Percentiles rank a stretch among this genome's conserved stretches.
phyloP scores from a whole-genome alignment of 2,797 vertebrate species.

The Caiman crocodilus region DNA sequence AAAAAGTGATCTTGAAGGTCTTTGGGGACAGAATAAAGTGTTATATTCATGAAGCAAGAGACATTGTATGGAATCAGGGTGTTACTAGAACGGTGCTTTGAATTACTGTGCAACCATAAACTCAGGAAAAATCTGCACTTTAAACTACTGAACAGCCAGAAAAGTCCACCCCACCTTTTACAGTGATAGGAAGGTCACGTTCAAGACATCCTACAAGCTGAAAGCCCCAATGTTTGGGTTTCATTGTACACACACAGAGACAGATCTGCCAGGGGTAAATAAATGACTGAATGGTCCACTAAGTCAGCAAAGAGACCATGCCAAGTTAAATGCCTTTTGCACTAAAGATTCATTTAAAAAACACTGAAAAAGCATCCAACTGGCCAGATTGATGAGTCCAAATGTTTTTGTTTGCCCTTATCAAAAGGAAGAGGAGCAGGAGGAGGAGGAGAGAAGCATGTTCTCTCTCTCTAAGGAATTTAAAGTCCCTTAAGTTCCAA shows the following conservation, averaged over 20 bases:
- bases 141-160: accelerated
- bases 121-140: neutral
- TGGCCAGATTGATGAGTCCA: neutral
- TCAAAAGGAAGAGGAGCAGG: neutral
- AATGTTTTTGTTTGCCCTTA: neutral
- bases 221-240: neutral
- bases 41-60: conserved; percentile 11
- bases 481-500: neutral
- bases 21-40: too few relatives aligned
- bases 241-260: neutral
- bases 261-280: neutral
- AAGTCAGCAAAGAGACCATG: neutral
- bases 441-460: neutral
- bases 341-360: conserved; percentile 16
- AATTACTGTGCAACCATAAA: neutral
- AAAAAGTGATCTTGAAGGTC: too few relatives aligned
- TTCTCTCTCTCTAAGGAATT: neutral
- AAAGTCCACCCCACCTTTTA: neutral
- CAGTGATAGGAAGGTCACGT: neutral
- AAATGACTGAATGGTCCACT: too few relatives aligned
- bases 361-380: neutral
- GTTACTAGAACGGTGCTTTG: neutral
- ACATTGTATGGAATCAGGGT: neutral
- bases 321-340: conserved; percentile 19
- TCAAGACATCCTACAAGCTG: neutral